These are phyloP conservation scores for Blomia tropicalis DNA, from an alignment of 2,888 invertebrate species.

Conservation along the genomic window DNA sequence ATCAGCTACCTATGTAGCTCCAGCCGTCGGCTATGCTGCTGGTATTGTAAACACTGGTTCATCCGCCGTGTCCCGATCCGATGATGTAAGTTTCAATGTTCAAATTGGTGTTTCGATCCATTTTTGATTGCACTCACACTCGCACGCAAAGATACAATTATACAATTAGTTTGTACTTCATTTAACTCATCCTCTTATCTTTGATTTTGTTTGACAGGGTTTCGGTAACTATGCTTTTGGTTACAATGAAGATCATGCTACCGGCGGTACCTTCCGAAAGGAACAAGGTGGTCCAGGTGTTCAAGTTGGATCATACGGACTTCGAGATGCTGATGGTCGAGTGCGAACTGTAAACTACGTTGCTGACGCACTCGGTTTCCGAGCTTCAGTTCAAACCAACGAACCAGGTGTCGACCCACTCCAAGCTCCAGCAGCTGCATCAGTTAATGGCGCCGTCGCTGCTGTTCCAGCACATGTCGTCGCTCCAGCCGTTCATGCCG, in stretches of 20 bases:
- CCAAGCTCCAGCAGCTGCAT: conserved; percentile 24
- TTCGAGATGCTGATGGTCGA: conserved; percentile 27
- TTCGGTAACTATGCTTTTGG: conserved; percentile 29
- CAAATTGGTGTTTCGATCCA: too few species aligned
- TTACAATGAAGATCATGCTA: conserved; percentile 28
- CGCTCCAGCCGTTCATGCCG: conserved; percentile 3
- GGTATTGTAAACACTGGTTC: conserved; percentile 10
- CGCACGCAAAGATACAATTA: too few species aligned
- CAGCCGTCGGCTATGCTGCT: neutral
- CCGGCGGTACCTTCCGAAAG: conserved; percentile 28
- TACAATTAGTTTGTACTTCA: too few species aligned
- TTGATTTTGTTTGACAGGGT: neutral
- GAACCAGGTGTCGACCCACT: conserved; percentile 26
- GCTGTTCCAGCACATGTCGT: conserved; percentile 19
- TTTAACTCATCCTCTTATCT: too few species aligned
- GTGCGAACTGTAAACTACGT: conserved; percentile 28
- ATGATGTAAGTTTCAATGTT: conserved; percentile 10
- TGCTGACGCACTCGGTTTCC: conserved; percentile 27
- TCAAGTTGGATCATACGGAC: conserved; percentile 27
- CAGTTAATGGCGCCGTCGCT: conserved; percentile 25
- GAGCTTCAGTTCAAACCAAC: conserved; percentile 25
- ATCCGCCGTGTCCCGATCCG: conserved; percentile 13
- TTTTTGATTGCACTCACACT: too few species aligned
- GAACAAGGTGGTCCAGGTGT: conserved; percentile 27
- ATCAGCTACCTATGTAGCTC: neutral